phyloP scores from a whole-genome alignment of 2,113 vertebrate species.

The Notothenia rossii region DNA sequence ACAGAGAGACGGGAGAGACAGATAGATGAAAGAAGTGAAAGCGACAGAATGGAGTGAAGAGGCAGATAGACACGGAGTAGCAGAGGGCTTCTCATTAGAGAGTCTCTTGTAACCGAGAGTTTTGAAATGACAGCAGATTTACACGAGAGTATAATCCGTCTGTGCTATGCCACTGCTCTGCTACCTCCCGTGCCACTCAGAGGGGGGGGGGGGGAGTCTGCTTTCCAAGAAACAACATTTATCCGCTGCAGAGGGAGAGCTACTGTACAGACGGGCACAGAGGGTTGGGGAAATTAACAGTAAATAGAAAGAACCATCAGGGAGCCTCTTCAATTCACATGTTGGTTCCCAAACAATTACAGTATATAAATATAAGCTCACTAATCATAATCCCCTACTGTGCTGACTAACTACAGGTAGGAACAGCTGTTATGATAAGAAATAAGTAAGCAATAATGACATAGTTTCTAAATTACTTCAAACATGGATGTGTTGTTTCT shows the following conservation, averaged over 20 bases:
- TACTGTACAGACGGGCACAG: constrained; percentile 8
- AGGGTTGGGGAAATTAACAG: constrained; percentile 24
- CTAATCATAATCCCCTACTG: background rate
- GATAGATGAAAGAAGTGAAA: constrained; percentile 63
- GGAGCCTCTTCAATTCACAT: background rate
- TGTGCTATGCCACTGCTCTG: constrained; percentile 53
- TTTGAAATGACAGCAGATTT: constrained; percentile 80
- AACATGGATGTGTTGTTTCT: background rate
- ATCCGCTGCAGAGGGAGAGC: constrained; percentile 27
- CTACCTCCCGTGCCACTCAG: constrained; percentile 34
- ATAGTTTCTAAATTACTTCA: background rate
- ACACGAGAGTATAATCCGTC: constrained; percentile 71
- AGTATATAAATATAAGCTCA: background rate
- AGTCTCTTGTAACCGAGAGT: constrained; percentile 72
- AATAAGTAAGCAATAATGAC: background rate
- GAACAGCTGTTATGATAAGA: constrained; percentile 1
- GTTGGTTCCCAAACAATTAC: background rate
- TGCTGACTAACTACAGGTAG: constrained; percentile 5
- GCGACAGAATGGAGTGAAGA: constrained; percentile 48
- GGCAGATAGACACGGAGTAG: constrained; percentile 61
- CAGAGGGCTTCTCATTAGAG: constrained; percentile 78
- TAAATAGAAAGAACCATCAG: constrained; percentile 25
- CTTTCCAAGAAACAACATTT: constrained; percentile 51
- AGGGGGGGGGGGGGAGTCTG: constrained; percentile 5
- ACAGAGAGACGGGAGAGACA: constrained; percentile 38